These are phyloP conservation scores for Elegia similella DNA, from an alignment of 2,888 invertebrate genomes.

Conservation along the genomic window DNA sequence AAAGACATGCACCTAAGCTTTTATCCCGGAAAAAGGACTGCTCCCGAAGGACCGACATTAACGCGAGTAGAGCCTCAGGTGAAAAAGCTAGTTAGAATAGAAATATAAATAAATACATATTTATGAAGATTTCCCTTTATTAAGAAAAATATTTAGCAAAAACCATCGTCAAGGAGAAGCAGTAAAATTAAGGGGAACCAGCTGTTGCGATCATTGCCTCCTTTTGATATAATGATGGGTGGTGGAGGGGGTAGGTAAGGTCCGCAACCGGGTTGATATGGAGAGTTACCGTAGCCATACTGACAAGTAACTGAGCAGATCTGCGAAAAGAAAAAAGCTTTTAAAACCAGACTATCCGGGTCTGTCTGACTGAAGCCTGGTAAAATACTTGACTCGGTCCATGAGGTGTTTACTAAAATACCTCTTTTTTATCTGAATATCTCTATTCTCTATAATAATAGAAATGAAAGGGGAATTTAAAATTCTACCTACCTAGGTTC, in stretches of 20 bases:
- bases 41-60: too few species aligned
- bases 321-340: slow-evolving; percentile 29
- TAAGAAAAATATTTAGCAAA: slow-evolving; percentile 11
- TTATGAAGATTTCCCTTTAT: not conserved
- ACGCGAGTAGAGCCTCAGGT: too few species aligned
- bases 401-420: too few species aligned
- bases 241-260: slow-evolving; percentile 33
- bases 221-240: slow-evolving; percentile 37
- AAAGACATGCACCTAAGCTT: too few species aligned
- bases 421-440: too few species aligned
- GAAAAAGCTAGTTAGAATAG: not conserved
- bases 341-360: not conserved
- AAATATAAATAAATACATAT: not conserved
- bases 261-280: slow-evolving; percentile 19
- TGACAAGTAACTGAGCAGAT: slow-evolving; percentile 40
- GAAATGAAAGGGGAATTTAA: too few species aligned
- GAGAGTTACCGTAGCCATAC: slow-evolving; percentile 20
- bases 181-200: slow-evolving; percentile 44
- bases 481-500: too few species aligned
- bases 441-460: too few species aligned
- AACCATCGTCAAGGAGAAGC: slow-evolving; percentile 35
- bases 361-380: too few species aligned
- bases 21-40: too few species aligned
- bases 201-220: slow-evolving; percentile 34
- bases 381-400: too few species aligned